Base-by-base conservation (phyloP, 2,797 vertebrate species). In the Lagocephalus sceleratus region DNA sequence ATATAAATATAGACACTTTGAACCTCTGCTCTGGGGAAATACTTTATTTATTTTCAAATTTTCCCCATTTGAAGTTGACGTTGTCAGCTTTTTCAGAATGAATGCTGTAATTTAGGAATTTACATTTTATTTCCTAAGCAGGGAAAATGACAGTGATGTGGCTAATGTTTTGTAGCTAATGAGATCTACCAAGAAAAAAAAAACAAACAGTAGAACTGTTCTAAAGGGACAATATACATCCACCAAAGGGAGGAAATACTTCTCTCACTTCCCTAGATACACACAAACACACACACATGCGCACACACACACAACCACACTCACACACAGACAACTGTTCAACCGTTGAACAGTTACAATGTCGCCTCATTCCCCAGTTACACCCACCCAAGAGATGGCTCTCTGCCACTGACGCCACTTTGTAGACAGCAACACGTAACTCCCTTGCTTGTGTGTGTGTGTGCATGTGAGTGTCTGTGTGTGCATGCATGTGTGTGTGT, bases 341-440 rank as follows among this genome's bases (percentile, higher is more conserved):
- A n/a, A n/a, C n/a, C n/a, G n/a, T n/a, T n/a, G n/a, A n/a, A n/a
- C n/a, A n/a, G n/a, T n/a, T n/a, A n/a, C n/a, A n/a, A n/a, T n/a
- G n/a, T n/a, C n/a, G n/a, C n/a, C n/a, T n/a, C n/a, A n/a, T n/a
- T n/a, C n/a, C n/a, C n/a, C n/a, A n/a, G n/a, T n/a, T 29, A 69
- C 51, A 63, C 48, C 63, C 51, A 35, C 38, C 52, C 11, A 60
- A 15, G 60, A 35, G 73, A 56, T 60, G 40, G 16, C 59, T 70
- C 48, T 63, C 57, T 56, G 63, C 74, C 54, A 57, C 68, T 82
- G 76, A 72, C 79, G 82, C 77, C 73, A 78, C 79, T 75, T n/a
- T n/a, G n/a, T n/a, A n/a, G n/a, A 68, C 77, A 75, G 57, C 75
- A 38, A 29, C 44, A 43, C 45, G n/a, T n/a, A n/a, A n/a, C n/a